phyloP scores from a whole-genome alignment of 2,113 vertebrate genomes.

The Nothobranchius furzeri region DNA sequence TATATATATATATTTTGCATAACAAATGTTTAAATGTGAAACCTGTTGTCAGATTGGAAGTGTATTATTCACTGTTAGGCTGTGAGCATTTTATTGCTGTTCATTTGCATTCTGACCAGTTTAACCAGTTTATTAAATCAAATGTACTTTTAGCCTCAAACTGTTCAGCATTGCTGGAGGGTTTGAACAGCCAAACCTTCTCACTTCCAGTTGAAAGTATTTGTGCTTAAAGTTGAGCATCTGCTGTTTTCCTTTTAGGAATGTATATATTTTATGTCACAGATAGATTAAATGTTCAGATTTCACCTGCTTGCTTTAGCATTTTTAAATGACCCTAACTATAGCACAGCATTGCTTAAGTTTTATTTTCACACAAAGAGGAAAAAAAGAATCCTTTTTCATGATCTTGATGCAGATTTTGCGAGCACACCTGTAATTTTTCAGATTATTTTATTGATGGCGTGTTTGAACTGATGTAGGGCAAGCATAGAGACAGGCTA shows the following conservation, averaged over 20 bases:
- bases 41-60: conserved; percentile 39
- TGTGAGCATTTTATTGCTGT: conserved; percentile 2
- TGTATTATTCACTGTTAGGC: neutral
- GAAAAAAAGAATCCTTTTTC: conserved; percentile 1
- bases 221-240: neutral
- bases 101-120: conserved; percentile 5
- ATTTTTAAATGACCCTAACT: neutral
- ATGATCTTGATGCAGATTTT: neutral
- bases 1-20: conserved; percentile 12
- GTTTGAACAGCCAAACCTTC: conserved; percentile 28
- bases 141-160: conserved; percentile 33
- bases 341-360: neutral
- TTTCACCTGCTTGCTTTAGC: neutral
- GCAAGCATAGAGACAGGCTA: conserved; percentile 66
- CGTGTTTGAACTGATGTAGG: conserved; percentile 40
- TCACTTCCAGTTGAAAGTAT: conserved; percentile 52
- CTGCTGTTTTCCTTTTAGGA: neutral
- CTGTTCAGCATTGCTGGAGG: conserved; percentile 37
- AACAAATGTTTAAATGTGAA: conserved; percentile 7
- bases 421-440: neutral
- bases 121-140: conserved; percentile 22
- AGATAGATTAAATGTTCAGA: too few relatives aligned
- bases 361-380: neutral
- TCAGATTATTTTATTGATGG: conserved; percentile 28
- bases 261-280: too few relatives aligned